phyloP scores from a whole-genome alignment of 2,888 invertebrate genomes.

The Syritta pipiens region DNA sequence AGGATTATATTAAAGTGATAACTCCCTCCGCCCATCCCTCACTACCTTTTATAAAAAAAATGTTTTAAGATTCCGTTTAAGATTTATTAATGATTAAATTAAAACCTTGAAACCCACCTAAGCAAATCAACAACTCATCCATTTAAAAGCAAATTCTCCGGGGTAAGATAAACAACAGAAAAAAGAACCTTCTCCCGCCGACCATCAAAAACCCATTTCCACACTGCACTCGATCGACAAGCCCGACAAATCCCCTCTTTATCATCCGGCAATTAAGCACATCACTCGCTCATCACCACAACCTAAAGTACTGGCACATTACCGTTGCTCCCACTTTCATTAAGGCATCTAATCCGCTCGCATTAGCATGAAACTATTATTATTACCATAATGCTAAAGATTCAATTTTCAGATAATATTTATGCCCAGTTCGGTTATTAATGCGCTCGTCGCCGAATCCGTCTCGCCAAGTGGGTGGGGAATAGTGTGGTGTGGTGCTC shows the following conservation, averaged over 20 bases:
- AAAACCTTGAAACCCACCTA: no score
- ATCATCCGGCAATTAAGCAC: conserved; percentile 17
- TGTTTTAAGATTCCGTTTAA: no score
- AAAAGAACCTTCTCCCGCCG: no score
- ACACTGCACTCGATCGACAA: no score
- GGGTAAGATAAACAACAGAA: no score
- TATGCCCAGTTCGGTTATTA: conserved; percentile 60
- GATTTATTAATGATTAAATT: no score
- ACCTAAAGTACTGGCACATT: conserved; percentile 7
- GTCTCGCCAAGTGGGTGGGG: conserved; percentile 51
- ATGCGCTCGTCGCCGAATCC: conserved; percentile 14
- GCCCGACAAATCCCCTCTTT: not conserved
- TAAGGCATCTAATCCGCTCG: conserved; percentile 55
- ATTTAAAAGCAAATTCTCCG: no score
- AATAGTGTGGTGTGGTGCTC: conserved; percentile 70
- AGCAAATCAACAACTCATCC: no score
- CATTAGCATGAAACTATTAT: conserved; percentile 62
- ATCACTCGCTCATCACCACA: conserved; percentile 2
- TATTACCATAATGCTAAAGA: conserved; percentile 55
- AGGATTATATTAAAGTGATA: no score
- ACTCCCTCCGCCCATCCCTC: no score
- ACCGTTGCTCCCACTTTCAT: conserved; percentile 34
- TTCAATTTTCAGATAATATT: conserved; percentile 66
- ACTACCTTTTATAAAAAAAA: no score
- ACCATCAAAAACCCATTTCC: no score